Base-by-base conservation (phyloP, 2,797 vertebrate genomes). In the Adrianichthys oophorus region DNA sequence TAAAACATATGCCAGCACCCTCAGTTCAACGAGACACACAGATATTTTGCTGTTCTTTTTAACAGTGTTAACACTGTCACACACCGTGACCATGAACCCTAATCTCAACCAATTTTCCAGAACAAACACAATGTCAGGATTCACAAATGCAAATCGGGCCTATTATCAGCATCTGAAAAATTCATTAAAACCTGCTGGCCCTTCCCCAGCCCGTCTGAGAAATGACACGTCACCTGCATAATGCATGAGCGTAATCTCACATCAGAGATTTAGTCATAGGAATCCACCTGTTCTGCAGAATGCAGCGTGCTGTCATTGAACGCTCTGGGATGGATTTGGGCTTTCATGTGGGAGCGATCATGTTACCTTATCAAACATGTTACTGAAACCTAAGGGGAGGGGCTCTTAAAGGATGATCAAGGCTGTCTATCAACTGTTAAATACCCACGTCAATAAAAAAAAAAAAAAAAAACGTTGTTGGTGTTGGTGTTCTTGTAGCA, bases 321-420 rank as follows among this genome's bases (percentile, higher is more conserved):
- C 68, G 72, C 63, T 46, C 72, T 72, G 57, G 77, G 70, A 54
- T 48, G 58, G 55, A 72, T 85, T 85, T 85, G 52, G 79, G 47
- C 85, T 26, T 76, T 84, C 83, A 85, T 78, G 84, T 79, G 52
- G 58, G 60, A 48, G 44, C 56, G 50, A 52, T 19, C 55, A 45
- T 72, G 80, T 80, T 72, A 84, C 79, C 81, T 84, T 82, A 88
- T 84, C 79, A 85, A 85, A 87, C 80, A 64, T 66, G 83, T 85
- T 81, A 76, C 13, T 40, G 62, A 76, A 60, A 37, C 65, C 26
- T 0, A 8, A 32, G 29, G 32, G 32, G 8, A 10, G 32, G 8
- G 29, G 32, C 10, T 32, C 10, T 32, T 12, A 32, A 12, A 32
- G 10, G 32, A 32, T 12, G 32, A 32, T 32, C 32, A 32, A 12